Percentiles rank a stretch among this genome's conserved stretches.
Conservation (phyloP, 2,888 invertebrate genomes). For the Leptopilina drosophilae region DNA sequence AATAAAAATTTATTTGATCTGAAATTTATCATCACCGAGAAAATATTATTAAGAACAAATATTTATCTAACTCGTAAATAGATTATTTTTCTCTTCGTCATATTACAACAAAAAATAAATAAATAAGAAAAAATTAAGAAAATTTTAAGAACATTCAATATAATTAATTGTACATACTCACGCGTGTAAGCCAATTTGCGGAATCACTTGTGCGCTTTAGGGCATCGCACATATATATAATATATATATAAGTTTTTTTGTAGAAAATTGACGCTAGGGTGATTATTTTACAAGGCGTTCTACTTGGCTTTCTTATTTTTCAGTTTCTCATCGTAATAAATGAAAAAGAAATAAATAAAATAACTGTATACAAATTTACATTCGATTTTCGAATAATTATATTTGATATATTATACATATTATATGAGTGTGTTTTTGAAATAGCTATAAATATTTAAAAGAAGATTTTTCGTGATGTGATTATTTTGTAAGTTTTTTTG, state of each 20-base stretch:
- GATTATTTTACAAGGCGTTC: conserved; percentile 73
- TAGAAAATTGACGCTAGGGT: conserved; percentile 76
- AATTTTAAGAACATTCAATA: not conserved
- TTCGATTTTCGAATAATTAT: conserved; percentile 40
- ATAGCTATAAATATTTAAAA: not conserved
- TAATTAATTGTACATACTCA: conserved; percentile 32
- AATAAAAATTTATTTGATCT: no score
- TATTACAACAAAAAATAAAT: no score
- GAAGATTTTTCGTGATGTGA: conserved; percentile 15
- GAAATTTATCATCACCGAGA: no score
- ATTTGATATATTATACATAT: no score
- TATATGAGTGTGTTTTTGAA: not conserved
- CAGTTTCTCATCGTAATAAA: conserved; percentile 63
- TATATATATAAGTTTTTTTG: conserved; percentile 43
- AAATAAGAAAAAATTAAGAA: not conserved
- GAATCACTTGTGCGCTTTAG: conserved; percentile 58
- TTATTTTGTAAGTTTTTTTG: conserved; percentile 14
- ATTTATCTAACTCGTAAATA: no score
- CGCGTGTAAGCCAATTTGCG: conserved; percentile 54
- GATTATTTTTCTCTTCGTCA: no score
- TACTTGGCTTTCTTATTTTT: conserved; percentile 64
- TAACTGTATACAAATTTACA: conserved; percentile 63
- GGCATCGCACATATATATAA: conserved; percentile 57
- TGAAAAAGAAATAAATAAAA: conserved; percentile 55
- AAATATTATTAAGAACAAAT: no score